Evolutionary conservation across 2,888 invertebrate genomes (phyloP).

Genomic region (Pyrrhosoma nymphula): DNA sequence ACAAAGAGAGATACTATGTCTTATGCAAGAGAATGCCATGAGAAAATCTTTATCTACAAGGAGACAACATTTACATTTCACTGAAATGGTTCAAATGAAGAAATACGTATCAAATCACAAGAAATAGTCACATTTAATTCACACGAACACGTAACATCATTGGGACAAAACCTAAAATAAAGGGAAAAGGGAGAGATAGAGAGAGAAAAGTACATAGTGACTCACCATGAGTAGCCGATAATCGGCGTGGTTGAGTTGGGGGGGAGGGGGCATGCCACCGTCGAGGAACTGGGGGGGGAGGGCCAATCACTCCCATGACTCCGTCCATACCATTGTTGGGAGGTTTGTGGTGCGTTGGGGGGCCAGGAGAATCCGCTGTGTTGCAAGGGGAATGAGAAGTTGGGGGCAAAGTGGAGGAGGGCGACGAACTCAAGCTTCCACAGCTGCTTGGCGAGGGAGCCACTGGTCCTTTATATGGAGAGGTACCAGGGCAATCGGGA

Average conservation of each 20-base stretch:
- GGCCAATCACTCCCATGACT: background rate
- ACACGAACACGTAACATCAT: background rate
- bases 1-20: background rate
- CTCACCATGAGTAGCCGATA: constrained; percentile 78
- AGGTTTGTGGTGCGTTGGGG: constrained; percentile 39
- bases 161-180: background rate
- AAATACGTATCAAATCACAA: background rate
- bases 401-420: constrained; percentile 44
- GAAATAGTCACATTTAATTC: background rate
- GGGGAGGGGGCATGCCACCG: constrained; percentile 74
- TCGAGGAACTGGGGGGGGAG: constrained; percentile 57
- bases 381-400: constrained; percentile 13
- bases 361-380: background rate
- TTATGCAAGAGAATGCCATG: background rate
- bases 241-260: constrained; percentile 80
- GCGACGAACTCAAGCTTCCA: constrained; percentile 54
- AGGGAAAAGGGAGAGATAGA: background rate
- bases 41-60: background rate
- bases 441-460: constrained; percentile 38
- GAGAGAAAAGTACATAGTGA: background rate
- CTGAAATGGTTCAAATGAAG: background rate
- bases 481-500: constrained; percentile 35
- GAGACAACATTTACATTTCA: background rate
- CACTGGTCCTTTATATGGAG: constrained; percentile 49
- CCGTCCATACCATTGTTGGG: constrained; percentile 40